These are phyloP conservation scores for Drosophila melanica DNA, from an alignment of 1,140 invertebrate species.

Conservation along the genomic window DNA sequence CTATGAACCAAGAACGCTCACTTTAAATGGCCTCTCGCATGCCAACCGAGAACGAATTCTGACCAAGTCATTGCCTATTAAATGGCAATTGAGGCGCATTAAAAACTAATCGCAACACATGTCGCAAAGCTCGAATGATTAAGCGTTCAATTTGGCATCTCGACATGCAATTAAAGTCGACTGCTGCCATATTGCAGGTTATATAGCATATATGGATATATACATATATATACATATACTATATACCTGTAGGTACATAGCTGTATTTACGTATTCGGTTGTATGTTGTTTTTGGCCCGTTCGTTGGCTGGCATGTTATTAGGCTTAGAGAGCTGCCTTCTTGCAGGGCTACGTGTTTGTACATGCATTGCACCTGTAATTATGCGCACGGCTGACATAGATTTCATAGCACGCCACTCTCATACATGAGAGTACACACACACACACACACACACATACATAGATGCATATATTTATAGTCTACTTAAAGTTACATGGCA, in stretches of 20 bases:
- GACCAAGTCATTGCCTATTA: conserved; percentile 19
- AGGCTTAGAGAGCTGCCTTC: conserved; percentile 22
- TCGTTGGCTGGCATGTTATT: conserved; percentile 29
- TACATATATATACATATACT: background rate
- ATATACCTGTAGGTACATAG: background rate
- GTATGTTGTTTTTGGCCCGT: conserved; percentile 2
- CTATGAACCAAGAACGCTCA: conserved; percentile 14
- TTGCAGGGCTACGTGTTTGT: conserved; percentile 52
- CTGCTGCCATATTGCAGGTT: background rate
- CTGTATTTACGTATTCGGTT: background rate
- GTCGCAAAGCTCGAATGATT: conserved; percentile 59
- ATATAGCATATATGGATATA: background rate
- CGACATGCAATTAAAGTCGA: conserved; percentile 61
- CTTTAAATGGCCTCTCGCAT: conserved; percentile 18
- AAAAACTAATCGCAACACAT: conserved; percentile 62
- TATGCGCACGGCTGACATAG: conserved; percentile 75
- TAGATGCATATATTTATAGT: conserved; percentile 63
- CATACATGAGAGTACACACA: conserved; percentile 12
- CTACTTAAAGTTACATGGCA: conserved; percentile 58
- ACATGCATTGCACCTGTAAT: conserved; percentile 72
- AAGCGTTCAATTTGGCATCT: conserved; percentile 57
- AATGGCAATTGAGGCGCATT: conserved; percentile 59
- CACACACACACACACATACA: conserved; percentile 27
- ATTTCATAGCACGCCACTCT: conserved; percentile 44
- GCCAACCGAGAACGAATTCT: conserved; percentile 10